Evolutionary conservation across 2,888 invertebrate species (phyloP).

Genomic region (Deroplatys truncata): DNA sequence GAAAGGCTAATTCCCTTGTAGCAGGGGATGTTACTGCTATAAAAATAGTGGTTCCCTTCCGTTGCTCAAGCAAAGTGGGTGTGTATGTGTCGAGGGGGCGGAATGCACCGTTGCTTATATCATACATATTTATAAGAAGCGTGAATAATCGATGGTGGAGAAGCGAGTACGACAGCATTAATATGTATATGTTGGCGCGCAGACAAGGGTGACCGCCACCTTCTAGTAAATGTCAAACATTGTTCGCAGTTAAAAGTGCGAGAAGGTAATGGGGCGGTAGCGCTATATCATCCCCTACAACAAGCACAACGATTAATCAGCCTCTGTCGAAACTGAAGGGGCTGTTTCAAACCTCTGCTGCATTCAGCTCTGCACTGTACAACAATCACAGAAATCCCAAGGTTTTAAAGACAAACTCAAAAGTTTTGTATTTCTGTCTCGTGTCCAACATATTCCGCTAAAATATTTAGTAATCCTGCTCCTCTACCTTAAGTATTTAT

Average conservation of each 20-base stretch:
- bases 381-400: too few relatives aligned
- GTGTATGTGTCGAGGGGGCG: neutral
- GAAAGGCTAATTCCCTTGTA: neutral
- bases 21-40: neutral
- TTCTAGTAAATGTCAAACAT: neutral
- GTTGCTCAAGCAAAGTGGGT: neutral
- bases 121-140: conserved; percentile 12
- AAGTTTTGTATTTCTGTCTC: too few relatives aligned
- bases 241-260: neutral
- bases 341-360: too few relatives aligned
- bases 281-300: too few relatives aligned
- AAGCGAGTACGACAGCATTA: neutral
- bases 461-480: too few relatives aligned
- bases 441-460: too few relatives aligned
- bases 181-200: neutral
- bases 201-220: neutral
- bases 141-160: conserved; percentile 1
- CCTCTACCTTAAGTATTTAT: too few relatives aligned
- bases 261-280: neutral
- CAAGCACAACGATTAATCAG: too few relatives aligned
- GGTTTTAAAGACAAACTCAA: too few relatives aligned
- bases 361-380: too few relatives aligned
- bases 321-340: too few relatives aligned
- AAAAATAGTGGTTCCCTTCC: neutral
- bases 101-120: neutral